Evolutionary conservation across 2,888 invertebrate species (phyloP).

Genomic region (Bombylius major): DNA sequence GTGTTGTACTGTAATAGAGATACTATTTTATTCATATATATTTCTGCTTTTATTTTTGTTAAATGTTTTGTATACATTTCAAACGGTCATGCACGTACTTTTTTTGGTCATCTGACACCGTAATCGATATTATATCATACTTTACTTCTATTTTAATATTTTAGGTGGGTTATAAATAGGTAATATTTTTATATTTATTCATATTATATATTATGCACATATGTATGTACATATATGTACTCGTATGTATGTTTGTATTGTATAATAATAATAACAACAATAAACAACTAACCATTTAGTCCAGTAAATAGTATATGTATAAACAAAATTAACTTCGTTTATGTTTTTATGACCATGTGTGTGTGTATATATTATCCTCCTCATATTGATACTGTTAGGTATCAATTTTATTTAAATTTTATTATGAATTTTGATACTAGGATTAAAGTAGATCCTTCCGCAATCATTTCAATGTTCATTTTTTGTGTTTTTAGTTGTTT

Average conservation of each 20-base stretch:
- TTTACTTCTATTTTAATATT: too few species aligned
- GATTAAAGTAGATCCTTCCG: background rate
- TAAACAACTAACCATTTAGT: too few species aligned
- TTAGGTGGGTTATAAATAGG: too few species aligned
- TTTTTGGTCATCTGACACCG: background rate
- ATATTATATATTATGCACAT: background rate
- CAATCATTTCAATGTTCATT: background rate
- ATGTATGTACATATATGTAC: background rate
- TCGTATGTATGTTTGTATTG: too few species aligned
- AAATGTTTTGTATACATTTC: background rate
- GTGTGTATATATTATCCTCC: too few species aligned
- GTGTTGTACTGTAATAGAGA: background rate
- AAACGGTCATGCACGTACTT: background rate
- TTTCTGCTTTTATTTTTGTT: too few species aligned
- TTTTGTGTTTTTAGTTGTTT: background rate
- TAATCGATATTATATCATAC: background rate
- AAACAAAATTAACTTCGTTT: too few species aligned
- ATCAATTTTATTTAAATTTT: background rate
- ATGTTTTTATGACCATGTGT: too few species aligned
- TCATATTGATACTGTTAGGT: background rate
- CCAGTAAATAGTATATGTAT: too few species aligned
- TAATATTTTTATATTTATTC: too few species aligned
- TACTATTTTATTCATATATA: background rate
- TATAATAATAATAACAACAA: too few species aligned
- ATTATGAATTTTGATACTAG: background rate